Percentiles rank a stretch among this genome's conserved stretches.
Evolutionary conservation across 2,113 vertebrate species (phyloP).

Genomic region (Thalassarche chlororhynchos): DNA sequence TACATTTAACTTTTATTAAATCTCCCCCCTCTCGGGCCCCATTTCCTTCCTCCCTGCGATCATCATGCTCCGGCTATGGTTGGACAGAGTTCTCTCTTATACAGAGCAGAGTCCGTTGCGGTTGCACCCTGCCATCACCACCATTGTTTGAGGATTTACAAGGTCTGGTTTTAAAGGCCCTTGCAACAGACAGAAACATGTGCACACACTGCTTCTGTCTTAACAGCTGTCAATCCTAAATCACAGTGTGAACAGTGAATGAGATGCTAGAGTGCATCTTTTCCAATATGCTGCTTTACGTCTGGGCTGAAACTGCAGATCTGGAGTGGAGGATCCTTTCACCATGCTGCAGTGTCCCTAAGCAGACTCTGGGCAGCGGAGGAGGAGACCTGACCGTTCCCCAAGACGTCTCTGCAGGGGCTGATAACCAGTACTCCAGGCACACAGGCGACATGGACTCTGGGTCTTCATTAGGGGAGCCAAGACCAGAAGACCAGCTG

Average conservation of each 20-base stretch:
- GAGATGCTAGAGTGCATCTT: neutral
- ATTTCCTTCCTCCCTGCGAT: neutral
- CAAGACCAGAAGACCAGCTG: neutral
- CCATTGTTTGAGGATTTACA: neutral
- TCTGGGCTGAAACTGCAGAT: neutral
- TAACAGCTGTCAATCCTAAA: neutral
- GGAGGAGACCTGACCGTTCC: neutral
- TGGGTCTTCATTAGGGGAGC: neutral
- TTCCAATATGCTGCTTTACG: neutral
- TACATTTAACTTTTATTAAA: neutral
- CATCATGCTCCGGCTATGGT: neutral
- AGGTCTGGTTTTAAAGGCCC: neutral
- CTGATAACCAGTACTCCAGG: neutral
- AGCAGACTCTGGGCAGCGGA: neutral
- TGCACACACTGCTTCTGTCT: neutral
- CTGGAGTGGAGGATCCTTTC: neutral
- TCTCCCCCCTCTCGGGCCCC: neutral
- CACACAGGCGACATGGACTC: neutral
- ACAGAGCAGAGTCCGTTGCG: neutral
- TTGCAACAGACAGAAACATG: neutral
- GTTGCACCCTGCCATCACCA: neutral
- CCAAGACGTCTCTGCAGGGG: neutral
- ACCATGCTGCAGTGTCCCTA: rapidly evolving
- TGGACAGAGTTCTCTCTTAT: neutral
- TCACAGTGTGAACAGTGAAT: neutral